phyloP scores from a whole-genome alignment of 1,140 invertebrate genomes.

The Megathymus violae region DNA sequence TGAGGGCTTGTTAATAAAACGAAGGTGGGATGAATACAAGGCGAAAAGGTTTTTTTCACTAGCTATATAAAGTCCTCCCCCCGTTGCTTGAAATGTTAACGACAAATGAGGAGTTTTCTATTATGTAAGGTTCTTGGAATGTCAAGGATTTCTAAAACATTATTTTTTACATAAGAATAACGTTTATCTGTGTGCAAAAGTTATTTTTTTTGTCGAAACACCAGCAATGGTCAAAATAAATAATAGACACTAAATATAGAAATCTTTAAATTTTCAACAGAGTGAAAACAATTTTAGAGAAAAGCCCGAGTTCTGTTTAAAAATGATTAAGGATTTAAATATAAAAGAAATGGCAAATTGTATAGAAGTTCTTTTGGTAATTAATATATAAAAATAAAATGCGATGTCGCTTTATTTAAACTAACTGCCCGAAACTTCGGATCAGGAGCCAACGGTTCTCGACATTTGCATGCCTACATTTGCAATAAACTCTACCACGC shows the following conservation, averaged over 20 bases:
- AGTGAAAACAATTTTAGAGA: too few relatives aligned
- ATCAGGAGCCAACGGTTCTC: conserved; percentile 4
- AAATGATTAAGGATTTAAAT: too few relatives aligned
- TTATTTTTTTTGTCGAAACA: background rate
- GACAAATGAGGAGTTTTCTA: too few relatives aligned
- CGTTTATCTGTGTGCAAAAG: background rate
- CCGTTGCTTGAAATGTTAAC: too few relatives aligned
- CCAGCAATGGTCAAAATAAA: background rate
- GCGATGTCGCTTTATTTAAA: conserved; percentile 1
- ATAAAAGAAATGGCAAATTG: too few relatives aligned
- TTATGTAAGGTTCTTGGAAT: too few relatives aligned
- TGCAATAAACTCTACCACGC: too few relatives aligned
- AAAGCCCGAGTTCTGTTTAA: too few relatives aligned
- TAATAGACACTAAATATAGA: background rate
- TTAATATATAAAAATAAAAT: too few relatives aligned
- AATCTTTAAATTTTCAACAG: background rate
- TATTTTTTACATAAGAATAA: background rate
- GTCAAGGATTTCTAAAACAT: background rate
- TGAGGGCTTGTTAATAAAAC: background rate
- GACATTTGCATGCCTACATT: conserved; percentile 8
- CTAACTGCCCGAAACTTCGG: background rate
- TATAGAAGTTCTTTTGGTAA: too few relatives aligned
- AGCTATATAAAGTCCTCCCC: background rate
- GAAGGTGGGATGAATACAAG: background rate
- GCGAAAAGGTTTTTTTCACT: background rate